phyloP scores from a whole-genome alignment of 2,113 vertebrate genomes.

The Mystacornis crossleyi region DNA sequence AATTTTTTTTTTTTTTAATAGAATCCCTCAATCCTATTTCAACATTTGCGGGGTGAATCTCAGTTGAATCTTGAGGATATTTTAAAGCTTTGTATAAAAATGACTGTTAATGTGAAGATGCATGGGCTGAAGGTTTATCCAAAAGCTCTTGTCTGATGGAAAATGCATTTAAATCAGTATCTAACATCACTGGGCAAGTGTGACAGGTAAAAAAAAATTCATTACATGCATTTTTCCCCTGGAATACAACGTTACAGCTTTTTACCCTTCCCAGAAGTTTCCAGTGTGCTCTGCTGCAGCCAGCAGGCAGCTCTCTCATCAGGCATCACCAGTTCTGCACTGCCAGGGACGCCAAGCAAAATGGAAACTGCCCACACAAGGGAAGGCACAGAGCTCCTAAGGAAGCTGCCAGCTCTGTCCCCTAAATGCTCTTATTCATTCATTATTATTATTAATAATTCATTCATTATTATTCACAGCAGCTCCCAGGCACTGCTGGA shows the following conservation, averaged over 20 bases:
- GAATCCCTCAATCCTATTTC: not conserved
- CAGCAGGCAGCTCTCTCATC: not conserved
- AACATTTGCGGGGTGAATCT: not conserved
- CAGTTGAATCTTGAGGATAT: not conserved
- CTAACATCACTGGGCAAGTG: not conserved
- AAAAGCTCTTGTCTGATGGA: not conserved
- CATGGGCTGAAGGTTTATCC: not conserved
- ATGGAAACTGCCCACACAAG: not conserved
- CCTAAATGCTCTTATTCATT: not conserved
- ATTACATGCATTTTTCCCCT: not conserved
- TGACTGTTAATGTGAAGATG: not conserved
- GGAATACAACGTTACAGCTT: not conserved
- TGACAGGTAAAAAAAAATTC: not conserved
- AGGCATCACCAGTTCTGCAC: not conserved
- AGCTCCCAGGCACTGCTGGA: not conserved
- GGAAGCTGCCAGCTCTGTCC: not conserved
- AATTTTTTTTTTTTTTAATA: not conserved
- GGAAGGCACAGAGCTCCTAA: not conserved
- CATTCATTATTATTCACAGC: too few relatives aligned
- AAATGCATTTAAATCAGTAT: not conserved
- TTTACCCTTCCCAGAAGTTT: not conserved
- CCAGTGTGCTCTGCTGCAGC: not conserved
- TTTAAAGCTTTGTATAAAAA: not conserved
- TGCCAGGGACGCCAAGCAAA: constrained; percentile 10
- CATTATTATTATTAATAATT: too few relatives aligned